Percentiles rank a stretch among this genome's conserved stretches.
These are phyloP conservation scores for Galago senegalensis DNA, from an alignment of 2,797 vertebrate genomes.

Conservation along the genomic window DNA sequence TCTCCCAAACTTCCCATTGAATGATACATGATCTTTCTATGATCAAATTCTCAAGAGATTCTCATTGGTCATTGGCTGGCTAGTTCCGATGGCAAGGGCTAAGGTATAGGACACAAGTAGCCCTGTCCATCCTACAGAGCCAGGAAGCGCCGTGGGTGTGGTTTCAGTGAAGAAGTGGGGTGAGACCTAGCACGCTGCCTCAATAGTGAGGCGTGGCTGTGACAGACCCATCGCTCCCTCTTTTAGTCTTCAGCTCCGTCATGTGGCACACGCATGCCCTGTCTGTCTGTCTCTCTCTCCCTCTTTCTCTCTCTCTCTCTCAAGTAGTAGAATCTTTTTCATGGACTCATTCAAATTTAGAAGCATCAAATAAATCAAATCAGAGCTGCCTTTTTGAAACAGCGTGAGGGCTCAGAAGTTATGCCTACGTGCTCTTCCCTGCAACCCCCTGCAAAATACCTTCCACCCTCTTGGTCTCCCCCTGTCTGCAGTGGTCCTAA, in stretches of 20 bases:
- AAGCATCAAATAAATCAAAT: not conserved
- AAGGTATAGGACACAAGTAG: not conserved
- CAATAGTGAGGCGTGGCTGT: not conserved
- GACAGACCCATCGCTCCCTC: not conserved
- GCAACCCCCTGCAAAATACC: not conserved
- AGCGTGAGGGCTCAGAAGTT: not conserved
- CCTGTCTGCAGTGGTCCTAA: not conserved
- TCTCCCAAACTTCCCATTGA: not conserved
- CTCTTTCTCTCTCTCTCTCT: not conserved
- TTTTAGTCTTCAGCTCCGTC: not conserved
- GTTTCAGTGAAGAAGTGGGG: not conserved
- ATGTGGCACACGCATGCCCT: too few species aligned
- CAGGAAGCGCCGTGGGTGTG: not conserved
- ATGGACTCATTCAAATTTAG: not conserved
- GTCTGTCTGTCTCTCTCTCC: not conserved
- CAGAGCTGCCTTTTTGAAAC: not conserved
- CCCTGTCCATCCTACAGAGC: not conserved
- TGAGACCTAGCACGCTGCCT: not conserved
- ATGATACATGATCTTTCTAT: not conserved
- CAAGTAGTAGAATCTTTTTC: not conserved
- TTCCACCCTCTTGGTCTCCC: not conserved
- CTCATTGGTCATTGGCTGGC: not conserved
- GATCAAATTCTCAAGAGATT: not conserved
- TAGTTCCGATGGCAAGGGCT: not conserved
- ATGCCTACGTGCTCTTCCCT: not conserved